These are phyloP conservation scores for Limnodromus scolopaceus DNA, from an alignment of 2,797 vertebrate genomes.

Conservation along the genomic window DNA sequence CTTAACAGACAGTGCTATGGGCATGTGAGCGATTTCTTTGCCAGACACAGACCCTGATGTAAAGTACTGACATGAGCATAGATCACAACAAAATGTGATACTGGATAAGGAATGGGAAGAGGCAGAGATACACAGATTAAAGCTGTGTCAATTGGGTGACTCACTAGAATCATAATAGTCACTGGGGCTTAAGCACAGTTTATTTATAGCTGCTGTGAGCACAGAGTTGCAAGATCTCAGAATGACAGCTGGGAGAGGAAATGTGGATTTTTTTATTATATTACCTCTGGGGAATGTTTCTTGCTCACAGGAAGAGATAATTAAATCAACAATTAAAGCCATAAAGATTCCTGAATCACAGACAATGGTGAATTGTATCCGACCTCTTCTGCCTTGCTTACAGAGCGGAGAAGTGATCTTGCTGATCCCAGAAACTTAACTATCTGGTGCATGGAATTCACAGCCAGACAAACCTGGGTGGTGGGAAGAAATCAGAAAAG, in stretches of 20 bases:
- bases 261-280: neutral
- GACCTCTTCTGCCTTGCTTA: neutral
- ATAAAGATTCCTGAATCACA: conserved; percentile 3
- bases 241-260: conserved; percentile 30
- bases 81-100: neutral
- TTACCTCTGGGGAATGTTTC: neutral
- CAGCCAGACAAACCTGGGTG: neutral
- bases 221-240: neutral
- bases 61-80: neutral
- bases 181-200: neutral
- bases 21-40: neutral
- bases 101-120: neutral
- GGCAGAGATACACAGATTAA: conserved; percentile 14
- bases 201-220: conserved; percentile 34
- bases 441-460: neutral
- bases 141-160: neutral
- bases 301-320: conserved; percentile 10
- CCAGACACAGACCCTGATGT: neutral
- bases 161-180: neutral
- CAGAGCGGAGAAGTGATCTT: neutral
- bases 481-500: neutral
- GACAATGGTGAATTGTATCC: neutral
- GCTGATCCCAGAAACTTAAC: neutral
- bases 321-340: conserved; percentile 30
- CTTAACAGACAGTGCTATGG: neutral